Evolutionary conservation across 2,888 invertebrate species (phyloP).

Genomic region (Prosopocoilus inquinatus): DNA sequence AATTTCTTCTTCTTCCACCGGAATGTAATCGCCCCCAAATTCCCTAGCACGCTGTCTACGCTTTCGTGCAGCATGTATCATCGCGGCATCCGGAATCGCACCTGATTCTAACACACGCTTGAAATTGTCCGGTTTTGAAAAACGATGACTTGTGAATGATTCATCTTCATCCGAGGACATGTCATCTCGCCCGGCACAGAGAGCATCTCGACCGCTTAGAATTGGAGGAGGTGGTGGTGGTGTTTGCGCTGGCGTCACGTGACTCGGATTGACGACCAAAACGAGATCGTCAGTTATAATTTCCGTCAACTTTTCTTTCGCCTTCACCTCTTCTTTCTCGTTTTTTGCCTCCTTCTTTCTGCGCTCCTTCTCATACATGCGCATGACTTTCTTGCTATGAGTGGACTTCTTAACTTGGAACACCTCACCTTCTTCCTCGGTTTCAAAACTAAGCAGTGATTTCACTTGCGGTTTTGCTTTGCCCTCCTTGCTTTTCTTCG

Average conservation of each 20-base stretch:
- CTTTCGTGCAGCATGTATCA: slow-evolving; percentile 96
- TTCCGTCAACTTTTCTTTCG: slow-evolving; percentile 61
- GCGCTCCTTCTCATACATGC: slow-evolving; percentile 78
- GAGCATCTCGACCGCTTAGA: slow-evolving; percentile 76
- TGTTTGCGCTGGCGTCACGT: slow-evolving; percentile 39
- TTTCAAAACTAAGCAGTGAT: slow-evolving; percentile 76
- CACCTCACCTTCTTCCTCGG: slow-evolving; percentile 79
- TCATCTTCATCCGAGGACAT: slow-evolving; percentile 65
- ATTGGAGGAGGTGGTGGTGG: slow-evolving; percentile 50
- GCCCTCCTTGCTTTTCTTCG: slow-evolving; percentile 33
- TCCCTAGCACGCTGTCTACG: slow-evolving; percentile 91
- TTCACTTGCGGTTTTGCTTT: slow-evolving; percentile 47
- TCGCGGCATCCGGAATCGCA: slow-evolving; percentile 94
- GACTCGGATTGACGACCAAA: slow-evolving; percentile 52
- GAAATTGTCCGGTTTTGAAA: slow-evolving; percentile 68
- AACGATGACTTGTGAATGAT: slow-evolving; percentile 55
- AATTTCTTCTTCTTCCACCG: slow-evolving; percentile 52
- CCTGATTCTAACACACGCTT: slow-evolving; percentile 83
- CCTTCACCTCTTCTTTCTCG: slow-evolving; percentile 36
- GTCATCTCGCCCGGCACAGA: slow-evolving; percentile 71
- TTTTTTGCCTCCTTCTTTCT: slow-evolving; percentile 56
- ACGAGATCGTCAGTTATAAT: slow-evolving; percentile 70
- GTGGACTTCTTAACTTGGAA: slow-evolving; percentile 96
- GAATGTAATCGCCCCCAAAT: slow-evolving; percentile 63
- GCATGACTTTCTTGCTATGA: slow-evolving; percentile 86